These are phyloP conservation scores for Coptotermes formosanus DNA, from an alignment of 1,140 invertebrate genomes.

Conservation along the genomic window DNA sequence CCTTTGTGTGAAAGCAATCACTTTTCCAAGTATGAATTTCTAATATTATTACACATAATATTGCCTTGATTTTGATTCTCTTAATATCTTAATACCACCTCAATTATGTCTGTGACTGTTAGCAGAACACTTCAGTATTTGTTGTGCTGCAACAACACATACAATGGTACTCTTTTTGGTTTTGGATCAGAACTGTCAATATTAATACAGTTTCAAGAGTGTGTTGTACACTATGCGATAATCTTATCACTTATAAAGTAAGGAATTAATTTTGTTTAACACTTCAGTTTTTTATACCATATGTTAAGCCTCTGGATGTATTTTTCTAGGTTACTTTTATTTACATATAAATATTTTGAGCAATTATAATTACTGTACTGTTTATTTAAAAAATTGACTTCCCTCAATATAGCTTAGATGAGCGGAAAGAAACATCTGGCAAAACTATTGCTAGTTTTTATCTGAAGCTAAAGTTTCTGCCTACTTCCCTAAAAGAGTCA, in stretches of 20 bases:
- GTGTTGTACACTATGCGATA: neutral
- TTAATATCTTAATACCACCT: too few relatives aligned
- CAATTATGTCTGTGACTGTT: neutral
- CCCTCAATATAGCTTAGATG: neutral
- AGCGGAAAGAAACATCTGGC: neutral
- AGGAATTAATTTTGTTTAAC: neutral
- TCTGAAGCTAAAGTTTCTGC: neutral
- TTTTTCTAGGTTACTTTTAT: neutral
- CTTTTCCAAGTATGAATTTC: too few relatives aligned
- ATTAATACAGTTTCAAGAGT: neutral
- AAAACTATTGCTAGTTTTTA: neutral
- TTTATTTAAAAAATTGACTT: neutral
- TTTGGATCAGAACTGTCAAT: neutral
- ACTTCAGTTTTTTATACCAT: neutral
- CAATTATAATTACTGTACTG: slow-evolving; percentile 14
- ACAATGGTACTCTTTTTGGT: neutral
- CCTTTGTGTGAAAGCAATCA: too few relatives aligned
- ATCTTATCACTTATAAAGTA: neutral
- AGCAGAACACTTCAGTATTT: neutral
- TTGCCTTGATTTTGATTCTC: too few relatives aligned
- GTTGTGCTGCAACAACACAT: neutral
- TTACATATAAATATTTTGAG: slow-evolving; percentile 6
- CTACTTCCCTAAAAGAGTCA: neutral
- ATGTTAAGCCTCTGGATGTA: neutral
- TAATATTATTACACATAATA: too few relatives aligned